Percentiles rank a stretch among this genome's conserved stretches.
phyloP scores from a whole-genome alignment of 2,888 invertebrate species.

The Troglohyphantes excavatus region DNA sequence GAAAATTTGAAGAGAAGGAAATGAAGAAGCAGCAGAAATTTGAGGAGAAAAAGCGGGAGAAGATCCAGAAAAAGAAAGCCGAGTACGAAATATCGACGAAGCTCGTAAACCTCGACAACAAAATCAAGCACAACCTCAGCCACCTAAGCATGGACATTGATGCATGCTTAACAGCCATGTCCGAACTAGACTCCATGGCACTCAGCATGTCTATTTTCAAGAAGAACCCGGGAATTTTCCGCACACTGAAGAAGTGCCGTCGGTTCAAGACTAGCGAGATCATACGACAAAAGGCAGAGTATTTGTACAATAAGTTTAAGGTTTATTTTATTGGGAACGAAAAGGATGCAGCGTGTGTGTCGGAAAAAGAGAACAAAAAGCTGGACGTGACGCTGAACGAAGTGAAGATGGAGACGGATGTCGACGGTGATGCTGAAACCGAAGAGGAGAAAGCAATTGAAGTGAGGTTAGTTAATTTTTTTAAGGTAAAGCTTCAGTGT shows the following conservation, averaged over 20 bases:
- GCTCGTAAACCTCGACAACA: slow-evolving; percentile 51
- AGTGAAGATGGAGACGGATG: slow-evolving; percentile 26
- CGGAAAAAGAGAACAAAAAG: slow-evolving; percentile 72
- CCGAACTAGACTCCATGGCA: slow-evolving; percentile 85
- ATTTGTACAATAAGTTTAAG: slow-evolving; percentile 85
- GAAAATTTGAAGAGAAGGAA: slow-evolving; percentile 63
- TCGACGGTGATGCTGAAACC: neutral
- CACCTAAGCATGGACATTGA: slow-evolving; percentile 85
- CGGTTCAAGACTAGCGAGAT: slow-evolving; percentile 82
- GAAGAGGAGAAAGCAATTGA: neutral
- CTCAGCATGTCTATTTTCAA: slow-evolving; percentile 89
- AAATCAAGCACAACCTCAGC: slow-evolving; percentile 58
- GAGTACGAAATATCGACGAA: slow-evolving; percentile 40
- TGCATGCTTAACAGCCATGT: slow-evolving; percentile 87
- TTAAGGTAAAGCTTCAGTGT: neutral
- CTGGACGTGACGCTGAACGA: slow-evolving; percentile 30
- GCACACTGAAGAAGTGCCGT: slow-evolving; percentile 86
- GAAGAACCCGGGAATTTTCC: slow-evolving; percentile 89
- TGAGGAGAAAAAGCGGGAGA: slow-evolving; percentile 56
- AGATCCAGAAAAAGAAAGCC: slow-evolving; percentile 44
- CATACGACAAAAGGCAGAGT: slow-evolving; percentile 88
- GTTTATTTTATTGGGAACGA: slow-evolving; percentile 59
- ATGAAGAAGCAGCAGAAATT: slow-evolving; percentile 51
- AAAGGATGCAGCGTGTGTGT: slow-evolving; percentile 32
- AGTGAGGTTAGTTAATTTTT: neutral